phyloP scores from a whole-genome alignment of 2,888 invertebrate species.

The Eupithecia pulchellata region DNA sequence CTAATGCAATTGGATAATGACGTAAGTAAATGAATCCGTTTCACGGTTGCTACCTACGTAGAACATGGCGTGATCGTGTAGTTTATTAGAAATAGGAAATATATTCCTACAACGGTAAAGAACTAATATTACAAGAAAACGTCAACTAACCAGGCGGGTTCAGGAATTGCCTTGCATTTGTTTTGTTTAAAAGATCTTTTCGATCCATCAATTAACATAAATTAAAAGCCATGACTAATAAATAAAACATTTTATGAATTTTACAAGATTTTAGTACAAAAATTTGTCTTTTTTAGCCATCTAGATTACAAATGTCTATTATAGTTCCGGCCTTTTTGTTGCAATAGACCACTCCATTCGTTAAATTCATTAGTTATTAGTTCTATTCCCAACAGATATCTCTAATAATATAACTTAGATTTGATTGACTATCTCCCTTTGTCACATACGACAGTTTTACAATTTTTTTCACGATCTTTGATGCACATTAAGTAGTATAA shows the following conservation, averaged over 20 bases:
- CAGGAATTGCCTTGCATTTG: background rate
- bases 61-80: constrained; percentile 31
- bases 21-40: constrained; percentile 61
- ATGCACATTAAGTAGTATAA: background rate
- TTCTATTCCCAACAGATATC: background rate
- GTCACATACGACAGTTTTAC: background rate
- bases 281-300: background rate
- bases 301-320: constrained; percentile 7
- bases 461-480: background rate
- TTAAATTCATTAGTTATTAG: no score
- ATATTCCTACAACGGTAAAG: background rate
- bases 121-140: background rate
- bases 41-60: constrained; percentile 42
- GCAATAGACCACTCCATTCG: no score
- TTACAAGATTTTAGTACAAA: background rate
- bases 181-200: background rate
- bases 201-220: constrained; percentile 6
- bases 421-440: background rate
- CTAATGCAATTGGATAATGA: constrained; percentile 67
- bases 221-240: constrained; percentile 6
- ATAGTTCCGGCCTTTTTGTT: background rate
- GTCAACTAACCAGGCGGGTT: background rate
- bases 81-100: background rate
- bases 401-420: background rate
- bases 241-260: background rate